A percentile compares a stretch with the other conserved stretches of the same genome.
Conservation (phyloP, 2,113 vertebrate genomes). For the Origma solitaria region DNA sequence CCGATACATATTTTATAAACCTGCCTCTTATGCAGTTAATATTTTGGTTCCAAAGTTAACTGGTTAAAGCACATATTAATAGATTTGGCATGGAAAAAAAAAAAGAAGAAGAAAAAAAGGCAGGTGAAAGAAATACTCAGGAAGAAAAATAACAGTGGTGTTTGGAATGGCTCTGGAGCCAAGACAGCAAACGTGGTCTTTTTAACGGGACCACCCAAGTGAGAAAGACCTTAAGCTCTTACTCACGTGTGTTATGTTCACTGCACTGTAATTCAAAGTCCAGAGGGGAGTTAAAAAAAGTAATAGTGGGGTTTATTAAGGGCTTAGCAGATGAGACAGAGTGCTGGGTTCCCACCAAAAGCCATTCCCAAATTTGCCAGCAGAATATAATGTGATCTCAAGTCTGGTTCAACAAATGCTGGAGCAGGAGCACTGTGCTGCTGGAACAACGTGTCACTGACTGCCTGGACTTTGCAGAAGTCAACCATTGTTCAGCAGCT, state of each 20-base stretch:
- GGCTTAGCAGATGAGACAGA: background rate
- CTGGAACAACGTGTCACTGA: background rate
- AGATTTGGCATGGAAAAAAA: background rate
- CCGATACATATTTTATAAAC: slow-evolving; percentile 33
- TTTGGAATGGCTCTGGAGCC: slow-evolving; percentile 28
- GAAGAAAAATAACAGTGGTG: slow-evolving; percentile 17
- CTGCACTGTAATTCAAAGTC: slow-evolving; percentile 14
- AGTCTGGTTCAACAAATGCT: background rate
- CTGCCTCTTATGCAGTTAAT: background rate
- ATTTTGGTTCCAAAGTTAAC: slow-evolving; percentile 14
- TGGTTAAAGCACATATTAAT: background rate
- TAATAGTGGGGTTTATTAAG: slow-evolving; percentile 1
- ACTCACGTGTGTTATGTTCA: background rate
- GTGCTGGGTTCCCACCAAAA: background rate
- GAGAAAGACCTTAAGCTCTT: slow-evolving; percentile 7
- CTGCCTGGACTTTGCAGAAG: background rate
- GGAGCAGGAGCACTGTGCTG: background rate
- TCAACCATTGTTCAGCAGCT: background rate
- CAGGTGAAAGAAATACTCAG: background rate
- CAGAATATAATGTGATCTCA: background rate
- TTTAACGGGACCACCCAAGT: slow-evolving; percentile 37
- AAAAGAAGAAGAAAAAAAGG: background rate
- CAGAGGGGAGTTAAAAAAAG: slow-evolving; percentile 8
- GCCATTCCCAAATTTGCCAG: background rate
- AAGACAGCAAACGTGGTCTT: slow-evolving; percentile 7